phyloP scores from a whole-genome alignment of 1,140 invertebrate genomes.

The Rhopalosiphum maidis region DNA sequence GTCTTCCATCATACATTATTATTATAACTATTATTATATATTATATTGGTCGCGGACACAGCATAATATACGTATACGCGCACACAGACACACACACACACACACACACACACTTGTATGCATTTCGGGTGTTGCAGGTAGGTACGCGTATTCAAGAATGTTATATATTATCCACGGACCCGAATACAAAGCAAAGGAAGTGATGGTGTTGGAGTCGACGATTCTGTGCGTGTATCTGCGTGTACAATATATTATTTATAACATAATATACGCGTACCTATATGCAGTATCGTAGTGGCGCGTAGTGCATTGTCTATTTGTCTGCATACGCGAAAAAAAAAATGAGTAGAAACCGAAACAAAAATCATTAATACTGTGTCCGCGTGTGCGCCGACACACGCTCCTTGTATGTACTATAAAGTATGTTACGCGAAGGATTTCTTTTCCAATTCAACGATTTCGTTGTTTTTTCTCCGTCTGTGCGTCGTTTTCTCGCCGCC shows the following conservation, averaged over 20 bases:
- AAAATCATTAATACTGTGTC: constrained; percentile 36
- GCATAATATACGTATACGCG: background rate
- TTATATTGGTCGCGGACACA: background rate
- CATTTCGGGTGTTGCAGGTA: background rate
- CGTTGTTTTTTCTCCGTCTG: background rate
- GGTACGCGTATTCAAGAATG: background rate
- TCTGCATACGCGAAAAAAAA: background rate
- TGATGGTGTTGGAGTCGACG: background rate
- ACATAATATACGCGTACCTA: background rate
- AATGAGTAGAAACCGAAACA: background rate
- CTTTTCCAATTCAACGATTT: constrained; percentile 8
- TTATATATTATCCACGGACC: background rate
- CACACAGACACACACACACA: background rate
- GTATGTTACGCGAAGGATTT: background rate
- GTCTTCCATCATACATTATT: background rate
- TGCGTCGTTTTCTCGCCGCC: background rate
- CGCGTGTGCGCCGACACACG: background rate
- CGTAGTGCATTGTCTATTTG: background rate
- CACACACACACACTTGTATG: background rate
- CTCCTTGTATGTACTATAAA: background rate
- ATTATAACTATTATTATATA: background rate
- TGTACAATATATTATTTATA: background rate
- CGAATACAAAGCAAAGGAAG: constrained; percentile 28
- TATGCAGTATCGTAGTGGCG: background rate
- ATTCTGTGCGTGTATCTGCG: background rate